Conservation (phyloP, 2,888 invertebrate genomes). For the Dysmachus trigonus region DNA sequence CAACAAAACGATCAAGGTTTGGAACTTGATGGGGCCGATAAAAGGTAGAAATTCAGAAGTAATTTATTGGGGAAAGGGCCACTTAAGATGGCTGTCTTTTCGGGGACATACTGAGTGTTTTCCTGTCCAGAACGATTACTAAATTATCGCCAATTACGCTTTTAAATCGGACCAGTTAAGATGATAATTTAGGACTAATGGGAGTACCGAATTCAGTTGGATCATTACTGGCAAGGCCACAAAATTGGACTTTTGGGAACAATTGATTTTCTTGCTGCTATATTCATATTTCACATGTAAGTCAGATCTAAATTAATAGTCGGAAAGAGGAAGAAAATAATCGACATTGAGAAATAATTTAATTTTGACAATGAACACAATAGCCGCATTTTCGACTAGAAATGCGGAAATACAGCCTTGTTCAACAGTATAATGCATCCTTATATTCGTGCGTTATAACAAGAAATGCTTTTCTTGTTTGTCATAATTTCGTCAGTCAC, state of each 20-base stretch:
- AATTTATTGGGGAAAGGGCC: not conserved
- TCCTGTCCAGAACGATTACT: not conserved
- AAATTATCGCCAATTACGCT: not conserved
- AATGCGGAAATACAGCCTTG: not conserved
- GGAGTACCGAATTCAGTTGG: not conserved
- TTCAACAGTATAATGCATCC: too few relatives aligned
- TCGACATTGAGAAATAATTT: not conserved
- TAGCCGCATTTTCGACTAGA: not conserved
- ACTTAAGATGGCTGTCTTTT: not conserved
- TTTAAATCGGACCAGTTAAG: not conserved
- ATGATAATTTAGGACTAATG: not conserved
- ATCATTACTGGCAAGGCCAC: not conserved
- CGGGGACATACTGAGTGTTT: not conserved
- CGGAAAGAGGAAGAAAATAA: not conserved
- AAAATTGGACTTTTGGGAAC: not conserved
- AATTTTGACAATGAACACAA: not conserved
- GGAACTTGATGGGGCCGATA: not conserved
- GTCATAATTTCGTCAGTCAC: not conserved
- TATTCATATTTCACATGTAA: not conserved
- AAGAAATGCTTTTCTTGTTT: not conserved
- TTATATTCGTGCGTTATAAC: not conserved
- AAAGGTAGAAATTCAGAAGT: not conserved
- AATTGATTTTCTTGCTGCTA: not conserved
- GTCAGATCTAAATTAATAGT: not conserved
- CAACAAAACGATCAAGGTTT: not conserved